phyloP scores from a whole-genome alignment of 30 jellyfish, hydroid and myxozoan species.

The Aurelia aurita complex sp. Pacific region DNA sequence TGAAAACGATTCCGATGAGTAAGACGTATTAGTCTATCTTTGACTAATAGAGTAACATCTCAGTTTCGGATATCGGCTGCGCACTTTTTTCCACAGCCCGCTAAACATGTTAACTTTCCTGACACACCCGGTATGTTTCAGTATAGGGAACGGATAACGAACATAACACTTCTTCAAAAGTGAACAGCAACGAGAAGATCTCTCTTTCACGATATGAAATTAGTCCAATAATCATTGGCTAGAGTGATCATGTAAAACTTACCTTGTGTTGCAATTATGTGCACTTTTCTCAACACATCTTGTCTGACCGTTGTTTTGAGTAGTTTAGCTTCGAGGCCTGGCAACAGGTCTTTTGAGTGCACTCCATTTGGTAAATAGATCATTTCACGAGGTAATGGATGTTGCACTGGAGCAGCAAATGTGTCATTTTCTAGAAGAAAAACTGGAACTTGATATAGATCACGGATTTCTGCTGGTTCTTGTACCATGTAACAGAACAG shows the following conservation, averaged over 20 bases:
- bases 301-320: constrained; percentile 20
- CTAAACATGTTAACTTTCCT: too few species aligned
- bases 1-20: too few species aligned
- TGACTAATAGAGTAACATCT: too few species aligned
- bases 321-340: constrained; percentile 27
- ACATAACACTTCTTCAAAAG: too few species aligned
- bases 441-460: constrained; percentile 22
- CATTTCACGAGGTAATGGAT: not conserved
- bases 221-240: too few species aligned
- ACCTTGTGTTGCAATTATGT: not conserved
- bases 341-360: constrained; percentile 37
- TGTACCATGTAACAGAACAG: constrained; percentile 7
- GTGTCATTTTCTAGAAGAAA: constrained; percentile 36
- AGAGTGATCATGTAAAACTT: not conserved
- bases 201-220: too few species aligned
- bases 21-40: too few species aligned
- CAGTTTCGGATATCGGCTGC: too few species aligned
- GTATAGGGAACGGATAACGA: too few species aligned
- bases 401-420: constrained; percentile 16
- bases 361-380: constrained; percentile 16
- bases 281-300: not conserved
- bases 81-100: too few species aligned
- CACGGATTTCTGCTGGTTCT: constrained; percentile 17
- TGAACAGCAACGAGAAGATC: too few species aligned
- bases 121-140: too few species aligned